Conservation (phyloP, 2,113 vertebrate genomes). For the Argyrosomus japonicus region DNA sequence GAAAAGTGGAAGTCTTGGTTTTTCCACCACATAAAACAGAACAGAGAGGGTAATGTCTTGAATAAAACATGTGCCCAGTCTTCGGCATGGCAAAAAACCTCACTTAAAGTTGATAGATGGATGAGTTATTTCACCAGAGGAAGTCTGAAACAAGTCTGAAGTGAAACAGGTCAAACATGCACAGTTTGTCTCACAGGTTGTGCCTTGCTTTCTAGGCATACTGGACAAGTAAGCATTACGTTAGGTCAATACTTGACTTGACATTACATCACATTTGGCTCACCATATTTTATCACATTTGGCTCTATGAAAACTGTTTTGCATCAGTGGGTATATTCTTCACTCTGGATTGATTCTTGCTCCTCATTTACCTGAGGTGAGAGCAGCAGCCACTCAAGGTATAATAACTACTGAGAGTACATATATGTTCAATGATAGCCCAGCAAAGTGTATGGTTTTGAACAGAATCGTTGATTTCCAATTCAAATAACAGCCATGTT, state of each 20-base stretch:
- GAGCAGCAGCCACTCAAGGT: background rate
- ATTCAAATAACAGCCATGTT: constrained; percentile 23
- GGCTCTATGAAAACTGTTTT: background rate
- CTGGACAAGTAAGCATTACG: background rate
- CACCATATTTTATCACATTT: background rate
- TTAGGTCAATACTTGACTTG: background rate
- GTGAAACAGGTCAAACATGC: background rate
- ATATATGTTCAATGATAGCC: background rate
- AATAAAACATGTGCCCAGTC: constrained; percentile 13
- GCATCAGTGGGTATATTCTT: background rate
- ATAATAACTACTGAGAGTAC: constrained; percentile 10
- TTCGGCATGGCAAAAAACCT: background rate
- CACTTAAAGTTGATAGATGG: background rate
- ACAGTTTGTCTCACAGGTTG: background rate
- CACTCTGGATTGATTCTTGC: background rate
- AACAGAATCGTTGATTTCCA: constrained; percentile 10
- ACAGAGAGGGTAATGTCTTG: background rate
- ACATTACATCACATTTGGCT: background rate
- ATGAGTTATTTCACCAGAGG: constrained; percentile 1
- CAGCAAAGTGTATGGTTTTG: background rate
- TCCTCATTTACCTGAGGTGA: constrained; percentile 18
- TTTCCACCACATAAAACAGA: background rate
- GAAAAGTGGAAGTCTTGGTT: background rate
- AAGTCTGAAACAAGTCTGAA: background rate
- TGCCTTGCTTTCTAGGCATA: background rate